Percentiles rank a stretch among this genome's conserved stretches.
These are phyloP conservation scores for Anomalospiza imberbis DNA, from an alignment of 2,797 vertebrate genomes.

Conservation along the genomic window DNA sequence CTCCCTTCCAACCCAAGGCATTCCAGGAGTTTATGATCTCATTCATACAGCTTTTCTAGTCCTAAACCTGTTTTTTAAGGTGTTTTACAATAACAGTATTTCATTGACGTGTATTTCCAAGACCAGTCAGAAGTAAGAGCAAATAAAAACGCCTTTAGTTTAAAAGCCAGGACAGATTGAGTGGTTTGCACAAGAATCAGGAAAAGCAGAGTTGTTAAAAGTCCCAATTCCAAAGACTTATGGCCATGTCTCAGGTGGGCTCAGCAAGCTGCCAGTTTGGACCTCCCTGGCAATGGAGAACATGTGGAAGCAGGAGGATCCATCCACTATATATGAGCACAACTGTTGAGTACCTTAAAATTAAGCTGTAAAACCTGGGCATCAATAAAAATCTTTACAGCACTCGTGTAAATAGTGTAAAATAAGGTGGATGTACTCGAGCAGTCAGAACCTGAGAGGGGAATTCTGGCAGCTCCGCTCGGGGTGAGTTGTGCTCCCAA, in stretches of 20 bases:
- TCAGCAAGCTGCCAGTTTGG: not conserved
- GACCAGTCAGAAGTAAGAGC: slow-evolving; percentile 19
- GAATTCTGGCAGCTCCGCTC: not conserved
- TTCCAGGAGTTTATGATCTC: not conserved
- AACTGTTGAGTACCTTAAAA: slow-evolving; percentile 32
- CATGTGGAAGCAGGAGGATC: not conserved
- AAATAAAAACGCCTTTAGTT: slow-evolving; percentile 35
- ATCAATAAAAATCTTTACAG: not conserved
- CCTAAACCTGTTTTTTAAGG: not conserved
- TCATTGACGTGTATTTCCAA: not conserved
- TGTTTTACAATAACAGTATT: not conserved
- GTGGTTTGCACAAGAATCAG: slow-evolving; percentile 24
- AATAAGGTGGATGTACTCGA: not conserved
- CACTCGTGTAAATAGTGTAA: not conserved
- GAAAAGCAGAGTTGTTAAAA: not conserved
- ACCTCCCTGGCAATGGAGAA: not conserved
- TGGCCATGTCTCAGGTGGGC: not conserved
- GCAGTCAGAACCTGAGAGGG: not conserved
- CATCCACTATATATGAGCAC: not conserved
- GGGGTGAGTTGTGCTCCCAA: not conserved
- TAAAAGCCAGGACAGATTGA: slow-evolving; percentile 19
- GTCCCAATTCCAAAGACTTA: slow-evolving; percentile 6
- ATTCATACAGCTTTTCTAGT: not conserved
- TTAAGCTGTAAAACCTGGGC: slow-evolving; percentile 33
- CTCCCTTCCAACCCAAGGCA: not conserved